phyloP scores from a whole-genome alignment of 2,888 invertebrate genomes.

The Thelaira solivaga region DNA sequence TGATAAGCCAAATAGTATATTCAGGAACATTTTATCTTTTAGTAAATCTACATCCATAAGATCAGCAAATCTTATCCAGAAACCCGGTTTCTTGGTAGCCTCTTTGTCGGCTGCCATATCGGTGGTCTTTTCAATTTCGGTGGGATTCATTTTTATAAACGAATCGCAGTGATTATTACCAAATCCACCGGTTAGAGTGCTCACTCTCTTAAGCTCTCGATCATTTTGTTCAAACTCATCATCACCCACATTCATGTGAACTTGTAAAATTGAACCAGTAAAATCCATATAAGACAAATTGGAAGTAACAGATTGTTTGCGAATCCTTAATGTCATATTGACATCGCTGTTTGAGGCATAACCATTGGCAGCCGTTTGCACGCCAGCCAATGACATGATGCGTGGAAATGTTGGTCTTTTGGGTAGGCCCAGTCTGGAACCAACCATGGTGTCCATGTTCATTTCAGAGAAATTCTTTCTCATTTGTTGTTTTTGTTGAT shows the following conservation, averaged over 20 bases:
- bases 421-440: constrained; percentile 71
- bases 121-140: constrained; percentile 70
- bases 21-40: constrained; percentile 85
- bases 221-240: constrained; percentile 76
- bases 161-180: constrained; percentile 73
- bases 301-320: constrained; percentile 84
- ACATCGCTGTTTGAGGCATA: constrained; percentile 78
- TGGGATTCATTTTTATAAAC: constrained; percentile 76
- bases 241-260: constrained; percentile 81
- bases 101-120: constrained; percentile 63
- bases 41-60: constrained; percentile 85
- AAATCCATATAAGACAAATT: constrained; percentile 86
- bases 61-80: constrained; percentile 80
- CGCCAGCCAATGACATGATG: constrained; percentile 76
- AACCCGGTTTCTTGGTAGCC: constrained; percentile 75
- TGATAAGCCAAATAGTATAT: constrained; percentile 84
- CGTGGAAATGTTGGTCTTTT: constrained; percentile 76
- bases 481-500: constrained; percentile 70
- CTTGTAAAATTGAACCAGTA: constrained; percentile 84
- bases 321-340: constrained; percentile 77
- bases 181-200: constrained; percentile 73
- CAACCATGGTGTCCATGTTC: constrained; percentile 76
- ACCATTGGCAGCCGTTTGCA: constrained; percentile 71
- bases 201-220: constrained; percentile 74
- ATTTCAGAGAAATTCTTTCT: constrained; percentile 76